A percentile compares a stretch with the other conserved stretches of the same genome.
These are phyloP conservation scores for Tribolium castaneum DNA, from an alignment of 1,140 invertebrate species.

Conservation along the genomic window DNA sequence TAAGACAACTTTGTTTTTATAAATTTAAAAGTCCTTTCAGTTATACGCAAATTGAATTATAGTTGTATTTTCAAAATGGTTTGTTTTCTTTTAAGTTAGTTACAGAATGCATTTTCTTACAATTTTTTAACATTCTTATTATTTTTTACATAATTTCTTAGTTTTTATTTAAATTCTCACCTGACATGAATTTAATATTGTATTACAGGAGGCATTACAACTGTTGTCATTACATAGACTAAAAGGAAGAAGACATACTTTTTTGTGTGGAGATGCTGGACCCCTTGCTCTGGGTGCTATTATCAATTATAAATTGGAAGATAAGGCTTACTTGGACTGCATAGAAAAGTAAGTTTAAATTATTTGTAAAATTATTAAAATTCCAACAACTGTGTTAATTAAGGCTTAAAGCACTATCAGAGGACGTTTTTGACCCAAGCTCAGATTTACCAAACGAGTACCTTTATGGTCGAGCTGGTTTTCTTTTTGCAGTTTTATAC, in stretches of 20 bases:
- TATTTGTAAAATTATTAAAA: not conserved
- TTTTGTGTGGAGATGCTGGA: conserved; percentile 83
- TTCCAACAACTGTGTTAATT: not conserved
- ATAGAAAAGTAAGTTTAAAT: conserved; percentile 65
- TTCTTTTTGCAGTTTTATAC: conserved; percentile 82
- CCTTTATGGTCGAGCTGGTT: conserved; percentile 86
- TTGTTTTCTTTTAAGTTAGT: no score
- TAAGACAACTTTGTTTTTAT: no score
- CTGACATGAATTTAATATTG: no score
- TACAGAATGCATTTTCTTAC: no score
- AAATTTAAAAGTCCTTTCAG: no score
- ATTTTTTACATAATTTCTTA: no score
- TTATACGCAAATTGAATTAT: no score
- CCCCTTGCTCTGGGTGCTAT: conserved; percentile 78
- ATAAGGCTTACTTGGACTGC: conserved; percentile 45
- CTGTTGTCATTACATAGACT: conserved; percentile 66
- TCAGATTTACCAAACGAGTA: conserved; percentile 81
- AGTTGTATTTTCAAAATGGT: no score
- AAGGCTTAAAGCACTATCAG: conserved; percentile 60
- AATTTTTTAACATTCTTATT: no score
- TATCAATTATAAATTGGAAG: conserved; percentile 69
- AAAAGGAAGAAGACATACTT: conserved; percentile 70
- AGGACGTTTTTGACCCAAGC: conserved; percentile 65
- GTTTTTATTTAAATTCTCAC: no score
- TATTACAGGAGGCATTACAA: conserved; percentile 64